Evolutionary conservation across 1,140 invertebrate genomes (phyloP).

Genomic region (Harlomillsia oculata): DNA sequence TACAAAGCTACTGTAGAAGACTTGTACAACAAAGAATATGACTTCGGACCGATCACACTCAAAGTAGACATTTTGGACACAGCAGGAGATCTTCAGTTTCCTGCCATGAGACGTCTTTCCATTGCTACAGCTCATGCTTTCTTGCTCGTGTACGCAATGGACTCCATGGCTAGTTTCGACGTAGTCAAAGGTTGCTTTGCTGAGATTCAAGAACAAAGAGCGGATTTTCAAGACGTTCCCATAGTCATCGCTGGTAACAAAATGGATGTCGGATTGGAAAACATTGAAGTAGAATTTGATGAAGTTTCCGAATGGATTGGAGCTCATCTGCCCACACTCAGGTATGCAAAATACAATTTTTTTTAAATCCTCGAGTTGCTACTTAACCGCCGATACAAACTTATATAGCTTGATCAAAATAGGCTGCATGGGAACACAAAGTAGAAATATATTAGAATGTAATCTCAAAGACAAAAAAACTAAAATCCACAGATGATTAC

Average conservation of each 20-base stretch:
- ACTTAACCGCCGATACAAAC: background rate
- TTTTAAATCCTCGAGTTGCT: background rate
- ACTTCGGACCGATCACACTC: slow-evolving; percentile 60
- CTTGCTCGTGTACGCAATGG: slow-evolving; percentile 77
- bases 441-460: too few relatives aligned
- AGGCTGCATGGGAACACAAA: too few relatives aligned
- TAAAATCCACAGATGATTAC: too few relatives aligned
- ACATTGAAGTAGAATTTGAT: slow-evolving; percentile 54
- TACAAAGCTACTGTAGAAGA: slow-evolving; percentile 84
- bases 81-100: slow-evolving; percentile 75
- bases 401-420: background rate
- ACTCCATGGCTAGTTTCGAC: slow-evolving; percentile 45
- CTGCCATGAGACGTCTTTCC: slow-evolving; percentile 55
- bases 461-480: too few relatives aligned
- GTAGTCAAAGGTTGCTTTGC: slow-evolving; percentile 31
- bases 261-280: slow-evolving; percentile 18
- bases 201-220: slow-evolving; percentile 46
- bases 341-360: slow-evolving; percentile 41
- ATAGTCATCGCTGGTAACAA: slow-evolving; percentile 30
- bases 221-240: slow-evolving; percentile 40
- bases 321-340: slow-evolving; percentile 61
- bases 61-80: slow-evolving; percentile 77
- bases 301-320: slow-evolving; percentile 71
- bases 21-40: slow-evolving; percentile 74
- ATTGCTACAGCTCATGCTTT: slow-evolving; percentile 85